Percentiles rank a stretch among this genome's conserved stretches.
These are phyloP conservation scores for Cynocephalus volans DNA, from an alignment of 2,113 vertebrate genomes.

Conservation along the genomic window DNA sequence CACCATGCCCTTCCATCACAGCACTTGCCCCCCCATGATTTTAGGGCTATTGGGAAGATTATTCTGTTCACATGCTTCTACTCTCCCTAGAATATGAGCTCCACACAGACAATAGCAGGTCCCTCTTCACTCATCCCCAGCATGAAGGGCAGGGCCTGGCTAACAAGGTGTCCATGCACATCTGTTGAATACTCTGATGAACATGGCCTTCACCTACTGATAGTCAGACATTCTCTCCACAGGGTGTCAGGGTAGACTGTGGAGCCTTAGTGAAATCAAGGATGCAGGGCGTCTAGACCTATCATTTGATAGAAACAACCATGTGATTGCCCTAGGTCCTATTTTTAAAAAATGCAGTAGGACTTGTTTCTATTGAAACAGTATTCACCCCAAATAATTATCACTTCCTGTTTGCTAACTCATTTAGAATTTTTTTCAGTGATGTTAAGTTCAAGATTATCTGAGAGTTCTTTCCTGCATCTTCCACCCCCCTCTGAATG, in stretches of 20 bases:
- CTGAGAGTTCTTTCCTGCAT: neutral
- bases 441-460: neutral
- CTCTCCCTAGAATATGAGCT: neutral
- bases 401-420: neutral
- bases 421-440: neutral
- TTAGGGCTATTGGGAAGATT: rapidly evolving
- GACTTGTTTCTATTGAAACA: neutral
- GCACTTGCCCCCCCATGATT: neutral
- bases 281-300: rapidly evolving
- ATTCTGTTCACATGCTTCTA: neutral
- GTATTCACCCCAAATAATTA: neutral
- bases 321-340: rapidly evolving
- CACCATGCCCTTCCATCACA: neutral
- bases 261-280: too few species aligned
- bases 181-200: neutral
- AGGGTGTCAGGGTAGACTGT: neutral
- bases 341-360: neutral
- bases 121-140: neutral
- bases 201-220: neutral
- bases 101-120: rapidly evolving
- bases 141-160: neutral
- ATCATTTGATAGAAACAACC: neutral
- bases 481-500: neutral
- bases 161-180: rapidly evolving
- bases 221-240: neutral